Evolutionary conservation across 2,888 invertebrate species (phyloP).

Genomic region (Conops quadrifasciatus): DNA sequence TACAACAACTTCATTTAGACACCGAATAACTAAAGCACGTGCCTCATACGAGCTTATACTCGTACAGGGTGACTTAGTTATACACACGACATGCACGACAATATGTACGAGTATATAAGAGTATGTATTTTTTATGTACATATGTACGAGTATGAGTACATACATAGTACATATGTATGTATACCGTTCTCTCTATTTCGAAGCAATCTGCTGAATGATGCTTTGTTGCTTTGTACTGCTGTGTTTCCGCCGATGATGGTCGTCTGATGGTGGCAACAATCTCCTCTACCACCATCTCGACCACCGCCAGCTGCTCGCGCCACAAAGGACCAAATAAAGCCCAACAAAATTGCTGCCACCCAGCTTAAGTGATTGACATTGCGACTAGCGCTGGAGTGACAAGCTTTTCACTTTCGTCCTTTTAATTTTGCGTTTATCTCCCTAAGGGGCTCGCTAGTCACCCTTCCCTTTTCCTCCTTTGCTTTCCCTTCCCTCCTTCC

Average conservation of each 20-base stretch:
- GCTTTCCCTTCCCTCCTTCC: too few species aligned
- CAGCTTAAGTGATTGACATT: constrained; percentile 39
- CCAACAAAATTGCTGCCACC: constrained; percentile 28
- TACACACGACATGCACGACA: too few species aligned
- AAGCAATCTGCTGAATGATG: neutral
- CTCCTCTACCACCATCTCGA: neutral
- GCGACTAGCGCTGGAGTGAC: constrained; percentile 47
- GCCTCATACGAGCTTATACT: neutral
- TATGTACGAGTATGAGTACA: neutral
- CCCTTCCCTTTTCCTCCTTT: too few species aligned
- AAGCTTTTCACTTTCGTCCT: constrained; percentile 53
- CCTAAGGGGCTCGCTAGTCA: constrained; percentile 36
- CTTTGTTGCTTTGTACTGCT: neutral
- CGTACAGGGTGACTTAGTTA: too few species aligned
- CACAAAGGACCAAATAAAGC: constrained; percentile 16
- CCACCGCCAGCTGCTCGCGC: constrained; percentile 15
- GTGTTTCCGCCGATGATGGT: neutral
- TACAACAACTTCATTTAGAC: too few species aligned
- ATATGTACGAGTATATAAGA: too few species aligned
- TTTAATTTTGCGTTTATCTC: constrained; percentile 51
- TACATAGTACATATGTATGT: too few species aligned
- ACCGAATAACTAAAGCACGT: constrained; percentile 21
- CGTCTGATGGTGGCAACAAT: neutral
- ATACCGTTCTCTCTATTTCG: neutral
- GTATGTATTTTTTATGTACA: neutral